phyloP scores from a whole-genome alignment of 2,797 vertebrate species.

The Halcyon smyrnensis region DNA sequence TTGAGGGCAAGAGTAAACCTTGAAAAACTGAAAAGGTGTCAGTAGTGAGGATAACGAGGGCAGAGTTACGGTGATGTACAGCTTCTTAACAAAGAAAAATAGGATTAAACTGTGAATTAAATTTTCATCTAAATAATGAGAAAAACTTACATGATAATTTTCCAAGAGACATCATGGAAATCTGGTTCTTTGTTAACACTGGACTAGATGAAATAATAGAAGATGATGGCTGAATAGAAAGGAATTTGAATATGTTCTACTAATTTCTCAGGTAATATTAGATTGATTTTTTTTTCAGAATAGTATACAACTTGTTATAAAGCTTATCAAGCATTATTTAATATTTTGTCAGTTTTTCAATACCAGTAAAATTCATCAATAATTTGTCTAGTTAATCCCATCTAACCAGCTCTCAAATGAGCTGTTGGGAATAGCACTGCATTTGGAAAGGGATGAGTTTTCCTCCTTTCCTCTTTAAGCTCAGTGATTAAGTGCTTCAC shows the following conservation, averaged over 20 bases:
- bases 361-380: background rate
- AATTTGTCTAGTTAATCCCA: background rate
- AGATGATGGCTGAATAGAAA: background rate
- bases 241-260: background rate
- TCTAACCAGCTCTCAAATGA: background rate
- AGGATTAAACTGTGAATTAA: background rate
- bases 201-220: background rate
- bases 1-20: background rate
- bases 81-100: slow-evolving; percentile 1
- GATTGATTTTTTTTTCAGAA: background rate
- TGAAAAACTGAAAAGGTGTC: background rate
- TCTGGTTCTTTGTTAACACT: background rate
- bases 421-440: background rate
- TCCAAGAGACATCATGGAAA: background rate
- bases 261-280: background rate
- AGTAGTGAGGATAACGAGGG: background rate
- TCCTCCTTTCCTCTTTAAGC: background rate
- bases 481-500: background rate
- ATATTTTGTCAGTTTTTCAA: background rate
- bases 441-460: background rate
- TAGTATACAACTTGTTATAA: background rate
- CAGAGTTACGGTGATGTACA: background rate
- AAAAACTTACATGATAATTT: background rate
- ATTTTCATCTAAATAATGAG: background rate
- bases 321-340: background rate